These are phyloP conservation scores for Rhipidura dahli DNA, from an alignment of 2,113 vertebrate species.

Conservation along the genomic window DNA sequence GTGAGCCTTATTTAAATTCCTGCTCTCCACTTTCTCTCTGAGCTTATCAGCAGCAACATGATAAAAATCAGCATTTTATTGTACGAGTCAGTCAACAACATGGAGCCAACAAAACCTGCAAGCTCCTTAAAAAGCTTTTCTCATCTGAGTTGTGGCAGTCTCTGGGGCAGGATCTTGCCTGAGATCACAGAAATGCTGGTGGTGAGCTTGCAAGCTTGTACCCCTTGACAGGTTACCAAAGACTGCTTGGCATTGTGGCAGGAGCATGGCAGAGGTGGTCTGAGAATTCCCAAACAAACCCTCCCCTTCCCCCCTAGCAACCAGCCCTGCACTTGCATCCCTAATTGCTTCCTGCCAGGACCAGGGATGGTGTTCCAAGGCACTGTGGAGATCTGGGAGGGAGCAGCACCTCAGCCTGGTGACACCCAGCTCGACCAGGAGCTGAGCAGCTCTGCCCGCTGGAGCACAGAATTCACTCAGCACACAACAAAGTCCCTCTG, in stretches of 20 bases:
- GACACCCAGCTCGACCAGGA: not conserved
- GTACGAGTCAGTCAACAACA: not conserved
- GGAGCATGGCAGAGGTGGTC: not conserved
- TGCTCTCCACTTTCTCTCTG: not conserved
- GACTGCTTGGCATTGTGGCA: not conserved
- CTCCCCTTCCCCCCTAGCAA: not conserved
- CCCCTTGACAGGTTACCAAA: not conserved
- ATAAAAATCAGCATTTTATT: not conserved
- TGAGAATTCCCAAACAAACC: not conserved
- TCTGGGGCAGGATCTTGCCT: not conserved
- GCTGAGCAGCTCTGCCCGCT: not conserved
- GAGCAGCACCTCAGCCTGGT: not conserved
- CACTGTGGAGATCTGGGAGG: not conserved
- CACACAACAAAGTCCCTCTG: not conserved
- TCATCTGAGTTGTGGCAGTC: not conserved
- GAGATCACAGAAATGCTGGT: not conserved
- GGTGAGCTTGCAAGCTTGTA: not conserved
- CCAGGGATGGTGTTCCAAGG: not conserved
- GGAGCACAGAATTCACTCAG: rapidly evolving
- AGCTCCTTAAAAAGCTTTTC: not conserved
- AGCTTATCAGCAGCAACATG: not conserved
- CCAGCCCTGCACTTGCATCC: not conserved
- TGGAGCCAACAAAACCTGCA: not conserved
- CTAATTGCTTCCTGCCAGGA: not conserved
- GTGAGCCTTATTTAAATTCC: not conserved